A percentile compares a stretch with the other conserved stretches of the same genome.
Conservation (phyloP, 2,888 invertebrate species). For the Rutpela maculata region DNA sequence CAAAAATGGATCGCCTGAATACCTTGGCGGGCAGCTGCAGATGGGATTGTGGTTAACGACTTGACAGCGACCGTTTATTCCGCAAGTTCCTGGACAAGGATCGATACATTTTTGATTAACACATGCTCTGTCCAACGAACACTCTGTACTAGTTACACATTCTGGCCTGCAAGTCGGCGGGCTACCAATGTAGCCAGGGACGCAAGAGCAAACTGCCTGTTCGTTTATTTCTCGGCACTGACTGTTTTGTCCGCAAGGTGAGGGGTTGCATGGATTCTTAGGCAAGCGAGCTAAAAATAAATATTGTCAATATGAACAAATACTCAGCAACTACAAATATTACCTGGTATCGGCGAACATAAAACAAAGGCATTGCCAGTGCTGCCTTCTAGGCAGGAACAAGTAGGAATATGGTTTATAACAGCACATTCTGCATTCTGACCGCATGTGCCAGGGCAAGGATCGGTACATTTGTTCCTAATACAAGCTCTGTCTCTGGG, state of each 20-base stretch:
- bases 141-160: slow-evolving; percentile 83
- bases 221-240: slow-evolving; percentile 81
- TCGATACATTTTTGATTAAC: slow-evolving; percentile 85
- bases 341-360: slow-evolving; percentile 79
- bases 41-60: slow-evolving; percentile 86
- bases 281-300: slow-evolving; percentile 70
- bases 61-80: slow-evolving; percentile 82
- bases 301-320: not conserved
- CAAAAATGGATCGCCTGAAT: slow-evolving; percentile 83
- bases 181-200: slow-evolving; percentile 80
- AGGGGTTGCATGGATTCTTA: slow-evolving; percentile 81
- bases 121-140: slow-evolving; percentile 81
- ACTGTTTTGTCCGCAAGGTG: slow-evolving; percentile 85
- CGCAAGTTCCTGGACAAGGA: slow-evolving; percentile 87
- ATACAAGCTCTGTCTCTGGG: slow-evolving; percentile 78
- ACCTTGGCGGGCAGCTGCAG: slow-evolving; percentile 80
- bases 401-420: slow-evolving; percentile 77
- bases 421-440: slow-evolving; percentile 78
- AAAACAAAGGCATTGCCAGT: slow-evolving; percentile 84
- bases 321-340: slow-evolving; percentile 17
- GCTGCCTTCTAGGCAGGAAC: slow-evolving; percentile 79
- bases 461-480: slow-evolving; percentile 78
- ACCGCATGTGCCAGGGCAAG: slow-evolving; percentile 80
- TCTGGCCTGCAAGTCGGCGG: slow-evolving; percentile 85
- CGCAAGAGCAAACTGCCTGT: slow-evolving; percentile 82